phyloP scores from a whole-genome alignment of 2,113 vertebrate genomes.

The Ranitomeya variabilis region DNA sequence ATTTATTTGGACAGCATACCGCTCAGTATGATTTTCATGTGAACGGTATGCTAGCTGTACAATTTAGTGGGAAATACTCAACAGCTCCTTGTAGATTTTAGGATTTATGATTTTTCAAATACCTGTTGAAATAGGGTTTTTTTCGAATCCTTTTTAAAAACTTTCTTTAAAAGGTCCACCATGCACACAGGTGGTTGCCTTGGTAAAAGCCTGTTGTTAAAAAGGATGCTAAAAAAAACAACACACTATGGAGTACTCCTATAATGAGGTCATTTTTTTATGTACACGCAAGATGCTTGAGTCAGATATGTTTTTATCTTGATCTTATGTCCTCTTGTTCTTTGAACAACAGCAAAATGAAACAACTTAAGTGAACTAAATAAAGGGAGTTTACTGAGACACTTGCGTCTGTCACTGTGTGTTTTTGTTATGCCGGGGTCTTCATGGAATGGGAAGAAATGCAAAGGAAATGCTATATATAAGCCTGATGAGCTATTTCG shows the following conservation, averaged over 20 bases:
- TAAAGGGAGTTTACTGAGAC: constrained; percentile 70
- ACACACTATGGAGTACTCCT: constrained; percentile 47
- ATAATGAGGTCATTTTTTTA: constrained; percentile 54
- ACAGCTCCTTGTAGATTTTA: constrained; percentile 79
- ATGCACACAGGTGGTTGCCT: constrained; percentile 67
- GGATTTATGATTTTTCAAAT: constrained; percentile 72
- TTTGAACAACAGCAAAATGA: constrained; percentile 66
- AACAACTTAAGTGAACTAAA: constrained; percentile 70
- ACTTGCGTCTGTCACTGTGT: constrained; percentile 61
- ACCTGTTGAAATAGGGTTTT: constrained; percentile 64
- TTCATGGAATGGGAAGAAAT: constrained; percentile 46
- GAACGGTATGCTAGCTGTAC: constrained; percentile 84
- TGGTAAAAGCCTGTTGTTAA: constrained; percentile 67
- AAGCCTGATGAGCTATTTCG: constrained; percentile 24
- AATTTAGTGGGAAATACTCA: constrained; percentile 83
- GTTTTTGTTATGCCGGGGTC: constrained; percentile 45
- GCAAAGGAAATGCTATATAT: constrained; percentile 29
- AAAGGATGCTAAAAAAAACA: constrained; percentile 60
- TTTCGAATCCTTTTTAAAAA: constrained; percentile 47
- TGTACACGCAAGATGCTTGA: constrained; percentile 63
- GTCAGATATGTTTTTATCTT: constrained; percentile 66
- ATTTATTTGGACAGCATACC: constrained; percentile 86
- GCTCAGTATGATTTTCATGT: constrained; percentile 80
- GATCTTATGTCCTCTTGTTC: constrained; percentile 68
- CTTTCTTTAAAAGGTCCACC: constrained; percentile 67